Percentiles rank a stretch among this genome's conserved stretches.
Conservation (phyloP, 2,888 invertebrate genomes). For the Trissolcus brochymenae region DNA sequence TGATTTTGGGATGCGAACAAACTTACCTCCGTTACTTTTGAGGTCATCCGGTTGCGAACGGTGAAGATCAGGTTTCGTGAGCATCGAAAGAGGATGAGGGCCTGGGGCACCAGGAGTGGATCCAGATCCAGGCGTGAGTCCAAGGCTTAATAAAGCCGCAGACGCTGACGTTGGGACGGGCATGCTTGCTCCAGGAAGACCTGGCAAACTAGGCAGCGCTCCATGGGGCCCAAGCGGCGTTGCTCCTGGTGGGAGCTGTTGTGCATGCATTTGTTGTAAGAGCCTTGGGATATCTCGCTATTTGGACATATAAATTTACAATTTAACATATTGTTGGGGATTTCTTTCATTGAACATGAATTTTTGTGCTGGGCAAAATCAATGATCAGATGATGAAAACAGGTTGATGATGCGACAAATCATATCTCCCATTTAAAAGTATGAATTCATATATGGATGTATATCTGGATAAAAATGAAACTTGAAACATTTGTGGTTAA, state of each 20-base stretch:
- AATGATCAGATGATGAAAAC: no score
- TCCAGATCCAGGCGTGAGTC: slow-evolving; percentile 73
- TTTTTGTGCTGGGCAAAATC: not conserved
- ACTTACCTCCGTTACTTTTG: slow-evolving; percentile 85
- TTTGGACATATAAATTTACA: slow-evolving; percentile 72
- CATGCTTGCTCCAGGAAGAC: slow-evolving; percentile 75
- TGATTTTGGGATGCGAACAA: no score
- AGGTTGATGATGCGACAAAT: no score
- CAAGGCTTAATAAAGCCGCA: slow-evolving; percentile 77
- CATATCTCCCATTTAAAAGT: no score
- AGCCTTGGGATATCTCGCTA: slow-evolving; percentile 88
- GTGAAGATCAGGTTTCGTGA: slow-evolving; percentile 87
- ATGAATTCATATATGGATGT: no score
- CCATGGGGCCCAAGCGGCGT: slow-evolving; percentile 83
- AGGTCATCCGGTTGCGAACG: slow-evolving; percentile 83
- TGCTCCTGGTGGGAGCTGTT: slow-evolving; percentile 86
- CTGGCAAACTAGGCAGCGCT: slow-evolving; percentile 79
- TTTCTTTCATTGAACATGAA: not conserved
- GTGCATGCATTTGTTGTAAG: slow-evolving; percentile 95
- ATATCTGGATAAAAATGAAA: no score
- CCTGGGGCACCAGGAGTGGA: slow-evolving; percentile 82
- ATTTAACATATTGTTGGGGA: slow-evolving; percentile 42
- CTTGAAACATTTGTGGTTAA: not conserved
- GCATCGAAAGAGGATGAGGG: slow-evolving; percentile 86
- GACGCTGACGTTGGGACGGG: slow-evolving; percentile 75